Evolutionary conservation across 2,888 invertebrate species (phyloP).

Genomic region (Seira ritae): DNA sequence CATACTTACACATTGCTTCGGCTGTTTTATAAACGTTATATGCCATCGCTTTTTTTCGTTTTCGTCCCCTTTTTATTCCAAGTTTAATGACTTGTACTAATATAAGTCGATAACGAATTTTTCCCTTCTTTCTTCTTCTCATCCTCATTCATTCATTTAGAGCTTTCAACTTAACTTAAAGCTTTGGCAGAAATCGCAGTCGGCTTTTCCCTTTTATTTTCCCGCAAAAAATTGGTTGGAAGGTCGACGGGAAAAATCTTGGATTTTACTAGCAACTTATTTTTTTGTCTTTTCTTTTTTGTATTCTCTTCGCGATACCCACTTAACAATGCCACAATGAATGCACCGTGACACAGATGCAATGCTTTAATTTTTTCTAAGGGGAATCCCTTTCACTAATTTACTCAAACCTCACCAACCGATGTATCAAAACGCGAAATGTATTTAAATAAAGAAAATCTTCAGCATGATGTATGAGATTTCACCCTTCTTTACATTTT

Average conservation of each 20-base stretch:
- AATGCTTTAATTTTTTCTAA: conserved; percentile 16
- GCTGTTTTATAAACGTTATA: too few relatives aligned
- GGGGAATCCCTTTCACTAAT: too few relatives aligned
- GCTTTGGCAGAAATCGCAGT: neutral
- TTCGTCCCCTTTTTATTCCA: conserved; percentile 69
- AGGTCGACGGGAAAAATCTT: conserved; percentile 25
- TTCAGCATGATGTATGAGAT: too few relatives aligned
- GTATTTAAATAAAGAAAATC: too few relatives aligned
- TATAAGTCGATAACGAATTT: conserved; percentile 73
- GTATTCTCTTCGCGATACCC: conserved; percentile 38
- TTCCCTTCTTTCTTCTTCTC: conserved; percentile 66
- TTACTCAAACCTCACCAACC: too few relatives aligned
- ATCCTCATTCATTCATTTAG: conserved; percentile 56
- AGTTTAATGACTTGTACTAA: conserved; percentile 73
- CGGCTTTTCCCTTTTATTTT: conserved; percentile 31
- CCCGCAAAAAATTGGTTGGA: conserved; percentile 17
- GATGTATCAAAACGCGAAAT: too few relatives aligned
- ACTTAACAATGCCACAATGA: neutral
- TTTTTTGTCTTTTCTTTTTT: conserved; percentile 35
- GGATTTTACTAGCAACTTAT: conserved; percentile 26
- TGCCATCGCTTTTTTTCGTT: conserved; percentile 31
- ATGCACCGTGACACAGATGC: too few relatives aligned
- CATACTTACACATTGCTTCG: neutral
- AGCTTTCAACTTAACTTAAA: conserved; percentile 48
- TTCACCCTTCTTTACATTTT: too few relatives aligned